Evolutionary conservation across 92 coral and sea anemone species (phyloP).

Genomic region (Pocillopora grandis): DNA sequence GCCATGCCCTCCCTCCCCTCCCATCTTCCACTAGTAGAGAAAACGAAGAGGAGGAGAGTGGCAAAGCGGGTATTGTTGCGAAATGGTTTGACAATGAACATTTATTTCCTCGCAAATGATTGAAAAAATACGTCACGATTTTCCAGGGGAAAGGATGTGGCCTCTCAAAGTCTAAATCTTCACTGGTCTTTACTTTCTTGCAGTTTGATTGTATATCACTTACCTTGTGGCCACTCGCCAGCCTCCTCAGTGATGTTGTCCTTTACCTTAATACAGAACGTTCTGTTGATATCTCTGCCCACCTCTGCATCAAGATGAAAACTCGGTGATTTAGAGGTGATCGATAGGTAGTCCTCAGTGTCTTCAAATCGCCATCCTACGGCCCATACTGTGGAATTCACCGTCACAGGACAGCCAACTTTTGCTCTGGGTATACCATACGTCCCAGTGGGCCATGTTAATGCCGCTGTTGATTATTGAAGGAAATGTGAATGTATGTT

Average conservation of each 20-base stretch:
- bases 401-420: constrained; percentile 65
- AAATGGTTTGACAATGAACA: too few species aligned
- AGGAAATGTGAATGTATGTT: neutral
- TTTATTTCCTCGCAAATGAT: too few species aligned
- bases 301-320: constrained; percentile 68
- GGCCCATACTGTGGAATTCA: constrained; percentile 40
- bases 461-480: neutral
- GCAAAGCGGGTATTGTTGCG: too few species aligned
- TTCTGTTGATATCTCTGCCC: constrained; percentile 50
- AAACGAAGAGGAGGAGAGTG: too few species aligned
- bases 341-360: constrained; percentile 51
- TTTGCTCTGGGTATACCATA: constrained; percentile 78
- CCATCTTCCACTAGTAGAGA: too few species aligned
- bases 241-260: neutral
- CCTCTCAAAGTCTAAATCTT: too few species aligned
- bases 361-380: constrained; percentile 70
- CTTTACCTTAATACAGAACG: constrained; percentile 67
- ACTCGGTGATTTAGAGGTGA: constrained; percentile 48
- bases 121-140: too few species aligned
- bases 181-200: neutral
- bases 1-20: too few species aligned
- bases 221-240: constrained; percentile 47
- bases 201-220: neutral
- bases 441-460: constrained; percentile 68
- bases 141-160: too few species aligned